Percentiles rank a stretch among this genome's conserved stretches.
Conservation (phyloP, 1,140 invertebrate species). For the Drosophila sturtevanti region DNA sequence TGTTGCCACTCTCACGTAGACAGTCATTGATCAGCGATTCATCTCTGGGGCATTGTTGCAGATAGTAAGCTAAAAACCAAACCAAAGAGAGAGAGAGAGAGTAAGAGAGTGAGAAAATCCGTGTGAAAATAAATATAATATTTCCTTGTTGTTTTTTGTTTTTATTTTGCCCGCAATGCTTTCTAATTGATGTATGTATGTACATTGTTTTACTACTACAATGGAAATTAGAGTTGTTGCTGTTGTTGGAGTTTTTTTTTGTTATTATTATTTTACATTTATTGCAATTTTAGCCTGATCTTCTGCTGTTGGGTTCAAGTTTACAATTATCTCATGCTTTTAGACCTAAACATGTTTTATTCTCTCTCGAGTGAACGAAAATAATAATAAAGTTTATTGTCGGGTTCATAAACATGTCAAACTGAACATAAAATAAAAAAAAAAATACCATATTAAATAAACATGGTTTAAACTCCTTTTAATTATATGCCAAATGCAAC, state of each 20-base stretch:
- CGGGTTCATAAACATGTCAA: slow-evolving; percentile 33
- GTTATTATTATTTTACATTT: slow-evolving; percentile 26
- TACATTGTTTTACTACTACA: slow-evolving; percentile 29
- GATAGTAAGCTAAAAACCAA: slow-evolving; percentile 84
- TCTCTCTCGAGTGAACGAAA: slow-evolving; percentile 3
- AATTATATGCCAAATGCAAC: no score
- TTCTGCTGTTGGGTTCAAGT: slow-evolving; percentile 57
- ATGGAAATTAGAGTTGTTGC: slow-evolving; percentile 25
- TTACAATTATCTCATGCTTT: slow-evolving; percentile 34
- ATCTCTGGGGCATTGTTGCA: slow-evolving; percentile 87
- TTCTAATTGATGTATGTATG: slow-evolving; percentile 30
- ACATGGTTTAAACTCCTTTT: no score
- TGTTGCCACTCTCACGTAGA: slow-evolving; percentile 88
- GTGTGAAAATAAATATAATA: slow-evolving; percentile 9
- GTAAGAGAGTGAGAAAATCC: neutral
- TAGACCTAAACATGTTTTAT: slow-evolving; percentile 35
- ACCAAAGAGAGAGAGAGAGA: neutral
- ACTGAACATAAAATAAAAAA: neutral
- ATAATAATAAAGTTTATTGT: slow-evolving; percentile 40
- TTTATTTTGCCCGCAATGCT: slow-evolving; percentile 15
- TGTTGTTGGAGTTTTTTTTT: neutral
- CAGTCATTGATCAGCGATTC: slow-evolving; percentile 89
- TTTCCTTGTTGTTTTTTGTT: neutral
- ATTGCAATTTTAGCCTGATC: slow-evolving; percentile 48
- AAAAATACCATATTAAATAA: neutral